These are phyloP conservation scores for Reticulitermes lucifugus DNA, from an alignment of 2,888 invertebrate species.

Conservation along the genomic window DNA sequence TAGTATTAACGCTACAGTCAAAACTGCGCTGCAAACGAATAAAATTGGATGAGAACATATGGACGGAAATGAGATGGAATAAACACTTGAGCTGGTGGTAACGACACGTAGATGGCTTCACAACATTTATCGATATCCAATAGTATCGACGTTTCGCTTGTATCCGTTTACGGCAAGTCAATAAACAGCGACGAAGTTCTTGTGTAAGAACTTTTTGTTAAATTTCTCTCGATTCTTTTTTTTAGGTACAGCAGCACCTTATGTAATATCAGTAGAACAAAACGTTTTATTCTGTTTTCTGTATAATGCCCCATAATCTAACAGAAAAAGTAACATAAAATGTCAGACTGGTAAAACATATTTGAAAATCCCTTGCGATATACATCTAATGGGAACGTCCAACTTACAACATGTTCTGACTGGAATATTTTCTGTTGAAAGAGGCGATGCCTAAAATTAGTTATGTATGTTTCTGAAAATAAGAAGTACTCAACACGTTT, in stretches of 20 bases:
- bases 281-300: neutral
- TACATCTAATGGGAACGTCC: neutral
- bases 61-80: constrained; percentile 14
- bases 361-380: neutral
- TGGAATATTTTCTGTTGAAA: neutral
- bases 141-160: neutral
- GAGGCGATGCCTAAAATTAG: neutral
- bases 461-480: neutral
- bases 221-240: neutral
- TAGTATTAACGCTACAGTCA: neutral
- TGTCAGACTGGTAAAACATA: neutral
- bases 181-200: too few relatives aligned
- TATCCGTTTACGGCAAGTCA: neutral
- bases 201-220: too few relatives aligned
- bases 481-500: neutral
- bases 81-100: neutral
- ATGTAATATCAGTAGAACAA: neutral
- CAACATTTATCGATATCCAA: constrained; percentile 30
- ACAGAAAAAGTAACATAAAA: neutral
- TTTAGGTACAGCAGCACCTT: neutral
- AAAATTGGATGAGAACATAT: neutral
- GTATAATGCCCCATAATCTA: neutral
- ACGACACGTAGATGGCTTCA: neutral
- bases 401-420: neutral
- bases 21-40: neutral